A percentile compares a stretch with the other conserved stretches of the same genome.
Evolutionary conservation across 2,113 vertebrate genomes (phyloP).

Genomic region (Crypturellus undulatus): DNA sequence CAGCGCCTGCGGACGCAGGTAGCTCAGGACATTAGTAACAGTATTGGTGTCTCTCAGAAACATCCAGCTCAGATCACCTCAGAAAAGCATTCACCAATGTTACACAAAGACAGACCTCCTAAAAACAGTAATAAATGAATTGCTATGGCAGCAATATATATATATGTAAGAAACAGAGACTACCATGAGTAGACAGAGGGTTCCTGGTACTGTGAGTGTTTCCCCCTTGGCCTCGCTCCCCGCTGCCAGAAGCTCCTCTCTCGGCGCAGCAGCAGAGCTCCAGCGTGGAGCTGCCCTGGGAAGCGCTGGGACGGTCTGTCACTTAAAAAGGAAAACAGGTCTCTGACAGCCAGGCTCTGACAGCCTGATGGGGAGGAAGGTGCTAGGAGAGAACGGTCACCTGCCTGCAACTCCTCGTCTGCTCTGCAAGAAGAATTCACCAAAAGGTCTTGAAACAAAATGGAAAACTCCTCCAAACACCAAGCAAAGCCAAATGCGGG

Average conservation of each 20-base stretch:
- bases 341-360: background rate
- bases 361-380: background rate
- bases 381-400: background rate
- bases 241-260: background rate
- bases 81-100: accelerated
- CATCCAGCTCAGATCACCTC: background rate
- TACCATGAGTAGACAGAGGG: background rate
- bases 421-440: background rate
- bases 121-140: background rate
- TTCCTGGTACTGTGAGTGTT: accelerated
- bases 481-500: background rate
- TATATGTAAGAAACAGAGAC: background rate
- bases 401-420: accelerated
- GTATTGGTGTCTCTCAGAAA: background rate
- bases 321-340: background rate
- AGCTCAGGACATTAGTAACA: background rate
- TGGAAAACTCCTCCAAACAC: background rate
- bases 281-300: background rate
- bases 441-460: background rate
- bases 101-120: background rate
- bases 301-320: background rate
- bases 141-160: background rate
- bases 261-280: background rate
- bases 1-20: background rate
- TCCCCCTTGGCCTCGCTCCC: background rate